Conservation (phyloP, 1,140 invertebrate genomes). For the Cyclargus thomasi region DNA sequence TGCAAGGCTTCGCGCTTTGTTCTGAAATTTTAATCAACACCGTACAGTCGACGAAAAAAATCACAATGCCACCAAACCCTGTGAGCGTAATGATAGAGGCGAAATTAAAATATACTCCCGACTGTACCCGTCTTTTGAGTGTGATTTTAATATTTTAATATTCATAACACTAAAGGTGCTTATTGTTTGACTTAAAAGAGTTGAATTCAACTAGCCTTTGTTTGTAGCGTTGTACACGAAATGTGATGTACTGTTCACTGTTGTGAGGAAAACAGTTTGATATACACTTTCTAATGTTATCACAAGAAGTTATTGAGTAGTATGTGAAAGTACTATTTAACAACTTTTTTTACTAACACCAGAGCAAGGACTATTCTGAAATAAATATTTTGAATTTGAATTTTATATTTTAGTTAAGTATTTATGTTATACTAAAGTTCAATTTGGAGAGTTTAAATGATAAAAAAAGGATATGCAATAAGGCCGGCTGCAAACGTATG, state of each 20-base stretch:
- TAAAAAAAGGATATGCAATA: too few species aligned
- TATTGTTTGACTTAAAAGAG: background rate
- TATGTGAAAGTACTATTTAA: too few species aligned
- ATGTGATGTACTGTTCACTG: background rate
- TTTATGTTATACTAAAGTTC: too few species aligned
- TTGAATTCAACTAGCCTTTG: background rate
- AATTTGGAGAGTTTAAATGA: too few species aligned
- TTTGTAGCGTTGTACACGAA: background rate
- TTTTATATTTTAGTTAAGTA: too few species aligned
- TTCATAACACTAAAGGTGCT: background rate
- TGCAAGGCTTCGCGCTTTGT: slow-evolving; percentile 50
- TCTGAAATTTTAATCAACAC: slow-evolving; percentile 63
- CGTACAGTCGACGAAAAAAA: slow-evolving; percentile 31
- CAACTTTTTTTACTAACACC: too few species aligned
- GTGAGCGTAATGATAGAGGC: slow-evolving; percentile 26
- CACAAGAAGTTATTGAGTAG: too few species aligned
- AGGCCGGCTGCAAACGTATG: too few species aligned
- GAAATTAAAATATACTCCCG: slow-evolving; percentile 17
- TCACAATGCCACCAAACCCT: slow-evolving; percentile 33
- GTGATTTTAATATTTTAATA: background rate
- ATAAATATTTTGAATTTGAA: too few species aligned
- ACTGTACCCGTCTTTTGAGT: slow-evolving; percentile 8
- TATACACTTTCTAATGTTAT: background rate
- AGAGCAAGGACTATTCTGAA: too few species aligned
- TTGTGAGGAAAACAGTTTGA: background rate